phyloP scores from a whole-genome alignment of 2,888 invertebrate genomes.

The Zaprionus lineosus region DNA sequence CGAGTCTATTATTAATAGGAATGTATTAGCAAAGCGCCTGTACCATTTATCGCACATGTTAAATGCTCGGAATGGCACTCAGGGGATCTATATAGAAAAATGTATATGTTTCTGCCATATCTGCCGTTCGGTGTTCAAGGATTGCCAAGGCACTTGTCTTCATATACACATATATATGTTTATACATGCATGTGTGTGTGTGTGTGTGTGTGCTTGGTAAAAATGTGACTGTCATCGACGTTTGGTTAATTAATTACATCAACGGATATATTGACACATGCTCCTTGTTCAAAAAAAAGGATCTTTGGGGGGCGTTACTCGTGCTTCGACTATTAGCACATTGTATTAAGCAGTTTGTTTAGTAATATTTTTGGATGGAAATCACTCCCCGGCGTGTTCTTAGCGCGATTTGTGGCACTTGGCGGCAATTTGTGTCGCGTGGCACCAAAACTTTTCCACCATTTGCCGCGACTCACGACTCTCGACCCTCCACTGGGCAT shows the following conservation, averaged over 20 bases:
- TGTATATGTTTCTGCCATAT: constrained; percentile 20
- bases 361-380: constrained; percentile 17
- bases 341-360: constrained; percentile 50
- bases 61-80: constrained; percentile 64
- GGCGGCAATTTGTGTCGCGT: constrained; percentile 54
- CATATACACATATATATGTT: neutral
- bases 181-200: neutral
- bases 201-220: constrained; percentile 9
- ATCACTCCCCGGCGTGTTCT: constrained; percentile 42
- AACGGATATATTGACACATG: constrained; percentile 19
- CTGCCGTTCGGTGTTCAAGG: constrained; percentile 24
- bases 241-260: constrained; percentile 50
- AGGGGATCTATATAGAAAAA: constrained; percentile 62
- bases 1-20: constrained; percentile 72
- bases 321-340: constrained; percentile 25
- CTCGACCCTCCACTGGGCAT: constrained; percentile 1
- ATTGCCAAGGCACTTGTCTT: too few species aligned
- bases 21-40: constrained; percentile 64
- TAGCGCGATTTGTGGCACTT: constrained; percentile 51
- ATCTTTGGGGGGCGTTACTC: too few species aligned
- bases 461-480: constrained; percentile 15
- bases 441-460: constrained; percentile 18
- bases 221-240: constrained; percentile 40
- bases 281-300: too few species aligned
- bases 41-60: constrained; percentile 76